Evolutionary conservation across 2,888 invertebrate genomes (phyloP), one percentile per base, ranked within the genome.

Genomic region (Brachyptera risi): DNA sequence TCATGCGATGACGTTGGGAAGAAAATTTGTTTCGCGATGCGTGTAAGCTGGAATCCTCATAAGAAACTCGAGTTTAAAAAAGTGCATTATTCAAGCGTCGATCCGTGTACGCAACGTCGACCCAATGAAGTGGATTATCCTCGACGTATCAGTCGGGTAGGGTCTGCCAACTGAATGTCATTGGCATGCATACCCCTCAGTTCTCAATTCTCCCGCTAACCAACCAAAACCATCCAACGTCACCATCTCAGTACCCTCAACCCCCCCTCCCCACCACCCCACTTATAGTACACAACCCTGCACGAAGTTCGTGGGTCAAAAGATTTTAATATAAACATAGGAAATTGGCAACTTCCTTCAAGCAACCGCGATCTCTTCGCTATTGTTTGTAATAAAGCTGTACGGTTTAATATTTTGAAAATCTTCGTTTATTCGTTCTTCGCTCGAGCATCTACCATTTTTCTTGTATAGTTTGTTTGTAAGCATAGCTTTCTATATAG

Each of bases 301-400:
- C 5, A 19, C 4, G 44, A 44, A 19, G 19, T 35, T 37, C 54
- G 35, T 23, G 54, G 35, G 54, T 54, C 54, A 37, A 37, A n/a
- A 54, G 54, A 35, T 54, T 54, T 54, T 54, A 54, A 54, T 54
- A 54, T 54, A 31, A 54, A 54, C 54, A 54, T 31, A 7, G 54
- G 37, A 54, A 54, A 54, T 54, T 54, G 54, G 44, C 44, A 44
- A 44, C 44, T 44, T 44, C 44, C 54, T 54, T 51, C 50, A 17
- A 51, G 26, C 50, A 51, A 51, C 27, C n/a, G 27, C 50, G 50
- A 31, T 17, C 40, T 38, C 40, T 38, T 38, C 4, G 3, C 13
- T 38, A 17, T 11, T 38, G 40, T 38, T 17, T 15, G 17, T 17
- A 38, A 38, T 38, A 13, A 15, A 38, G 40, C 17, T n/a, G 7